These are phyloP conservation scores for Microctenopoma stevenorrisi DNA, from an alignment of 2,797 vertebrate species.

Conservation along the genomic window DNA sequence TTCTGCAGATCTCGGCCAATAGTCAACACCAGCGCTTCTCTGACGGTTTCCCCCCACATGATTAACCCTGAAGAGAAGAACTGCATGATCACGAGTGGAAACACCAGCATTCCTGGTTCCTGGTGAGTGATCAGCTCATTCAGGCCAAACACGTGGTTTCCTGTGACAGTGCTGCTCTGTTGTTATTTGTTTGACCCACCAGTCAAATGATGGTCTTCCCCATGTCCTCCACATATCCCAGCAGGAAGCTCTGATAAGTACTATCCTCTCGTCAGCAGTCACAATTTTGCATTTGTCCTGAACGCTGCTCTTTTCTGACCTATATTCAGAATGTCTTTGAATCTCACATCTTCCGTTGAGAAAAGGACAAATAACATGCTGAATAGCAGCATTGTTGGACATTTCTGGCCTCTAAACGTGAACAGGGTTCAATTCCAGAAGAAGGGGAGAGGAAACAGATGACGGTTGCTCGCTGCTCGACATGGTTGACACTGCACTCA, in stretches of 20 bases:
- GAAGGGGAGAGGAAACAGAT: constrained; percentile 67
- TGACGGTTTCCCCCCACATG: constrained; percentile 89
- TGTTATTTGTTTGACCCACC: constrained; percentile 24
- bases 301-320: constrained; percentile 52
- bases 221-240: constrained; percentile 40
- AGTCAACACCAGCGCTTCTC: constrained; percentile 85
- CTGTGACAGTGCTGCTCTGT: constrained; percentile 20
- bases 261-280: constrained; percentile 44
- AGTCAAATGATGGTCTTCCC: constrained; percentile 31
- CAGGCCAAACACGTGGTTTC: constrained; percentile 7
- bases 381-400: constrained; percentile 74
- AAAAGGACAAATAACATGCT: constrained; percentile 45
- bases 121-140: constrained; percentile 82
- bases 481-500: constrained; percentile 65
- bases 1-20: constrained; percentile 89
- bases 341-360: constrained; percentile 37
- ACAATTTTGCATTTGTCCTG: constrained; percentile 12
- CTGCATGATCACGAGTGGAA: constrained; percentile 82
- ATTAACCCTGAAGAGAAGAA: constrained; percentile 93
- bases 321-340: constrained; percentile 45
- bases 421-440: constrained; percentile 53
- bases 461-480: constrained; percentile 52
- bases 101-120: constrained; percentile 84
- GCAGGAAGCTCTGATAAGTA: constrained; percentile 66
- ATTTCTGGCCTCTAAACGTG: constrained; percentile 54